A percentile compares a stretch with the other conserved stretches of the same genome.
Conservation (phyloP, 2,113 vertebrate species). For the Hylia prasina region DNA sequence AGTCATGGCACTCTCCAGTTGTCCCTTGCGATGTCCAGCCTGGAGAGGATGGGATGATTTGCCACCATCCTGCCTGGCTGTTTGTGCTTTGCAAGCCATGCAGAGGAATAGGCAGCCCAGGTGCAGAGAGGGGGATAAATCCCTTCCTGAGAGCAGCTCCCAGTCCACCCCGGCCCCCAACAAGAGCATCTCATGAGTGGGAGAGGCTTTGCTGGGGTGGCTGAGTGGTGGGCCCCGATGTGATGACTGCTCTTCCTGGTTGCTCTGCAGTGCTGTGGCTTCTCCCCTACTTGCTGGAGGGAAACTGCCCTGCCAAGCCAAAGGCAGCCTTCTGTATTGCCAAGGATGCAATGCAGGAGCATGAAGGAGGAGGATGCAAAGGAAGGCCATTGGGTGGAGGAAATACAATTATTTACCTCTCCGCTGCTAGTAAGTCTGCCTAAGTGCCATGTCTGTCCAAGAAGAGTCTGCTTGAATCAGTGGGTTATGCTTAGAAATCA, state of each 20-base stretch:
- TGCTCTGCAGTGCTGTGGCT: not conserved
- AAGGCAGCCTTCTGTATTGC: not conserved
- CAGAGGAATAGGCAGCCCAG: not conserved
- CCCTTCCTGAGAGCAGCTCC: not conserved
- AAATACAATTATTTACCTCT: not conserved
- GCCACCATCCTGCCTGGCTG: not conserved
- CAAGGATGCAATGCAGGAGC: not conserved
- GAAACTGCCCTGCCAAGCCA: not conserved
- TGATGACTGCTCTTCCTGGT: not conserved
- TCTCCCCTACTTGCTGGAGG: not conserved
- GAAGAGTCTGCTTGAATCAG: not conserved
- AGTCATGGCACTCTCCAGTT: not conserved
- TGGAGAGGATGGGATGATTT: not conserved
- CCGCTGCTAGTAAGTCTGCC: not conserved
- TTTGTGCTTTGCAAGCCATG: not conserved
- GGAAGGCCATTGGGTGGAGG: not conserved
- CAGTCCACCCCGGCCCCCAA: accelerated
- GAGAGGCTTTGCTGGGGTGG: not conserved
- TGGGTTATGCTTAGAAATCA: not conserved
- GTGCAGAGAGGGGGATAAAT: not conserved
- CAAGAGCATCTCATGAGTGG: not conserved
- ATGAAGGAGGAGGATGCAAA: not conserved
- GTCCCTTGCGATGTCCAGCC: not conserved
- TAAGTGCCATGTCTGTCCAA: not conserved
- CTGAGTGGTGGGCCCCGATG: accelerated